Evolutionary conservation across 2,797 vertebrate genomes (phyloP).

Genomic region (Tokudaia tokunoshimensis): DNA sequence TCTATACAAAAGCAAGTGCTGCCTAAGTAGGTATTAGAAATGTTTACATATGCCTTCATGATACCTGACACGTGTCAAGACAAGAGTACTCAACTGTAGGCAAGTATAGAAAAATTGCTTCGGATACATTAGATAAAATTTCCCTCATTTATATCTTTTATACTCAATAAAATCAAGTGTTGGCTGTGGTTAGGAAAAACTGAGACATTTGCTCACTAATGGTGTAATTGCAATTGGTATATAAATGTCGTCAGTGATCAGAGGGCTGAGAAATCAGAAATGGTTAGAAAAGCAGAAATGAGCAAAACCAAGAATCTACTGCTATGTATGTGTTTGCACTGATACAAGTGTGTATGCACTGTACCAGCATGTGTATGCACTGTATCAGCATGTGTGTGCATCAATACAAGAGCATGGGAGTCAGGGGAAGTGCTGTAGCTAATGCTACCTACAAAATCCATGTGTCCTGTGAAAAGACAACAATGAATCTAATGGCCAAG

Average conservation of each 20-base stretch:
- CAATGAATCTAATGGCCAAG: background rate
- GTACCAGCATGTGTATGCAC: too few species aligned
- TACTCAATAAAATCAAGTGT: background rate
- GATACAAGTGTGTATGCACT: background rate
- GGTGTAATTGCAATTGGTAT: background rate
- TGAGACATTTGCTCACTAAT: background rate
- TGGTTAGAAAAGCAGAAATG: background rate
- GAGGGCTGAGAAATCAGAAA: background rate
- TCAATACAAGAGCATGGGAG: background rate
- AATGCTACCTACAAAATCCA: background rate
- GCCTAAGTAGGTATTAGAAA: background rate
- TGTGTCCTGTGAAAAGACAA: background rate
- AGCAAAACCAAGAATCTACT: background rate
- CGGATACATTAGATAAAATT: background rate
- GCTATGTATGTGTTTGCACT: background rate
- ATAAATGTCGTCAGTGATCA: background rate
- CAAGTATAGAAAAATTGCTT: background rate
- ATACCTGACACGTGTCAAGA: background rate
- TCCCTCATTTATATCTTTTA: conserved; percentile 18
- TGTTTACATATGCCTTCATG: background rate
- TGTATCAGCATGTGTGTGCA: background rate
- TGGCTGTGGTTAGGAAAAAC: background rate
- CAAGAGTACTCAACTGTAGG: background rate
- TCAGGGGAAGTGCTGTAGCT: too few species aligned
- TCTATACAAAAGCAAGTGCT: conserved; percentile 14